These are phyloP conservation scores for Drepana falcataria DNA, from an alignment of 2,888 invertebrate species.

Conservation along the genomic window DNA sequence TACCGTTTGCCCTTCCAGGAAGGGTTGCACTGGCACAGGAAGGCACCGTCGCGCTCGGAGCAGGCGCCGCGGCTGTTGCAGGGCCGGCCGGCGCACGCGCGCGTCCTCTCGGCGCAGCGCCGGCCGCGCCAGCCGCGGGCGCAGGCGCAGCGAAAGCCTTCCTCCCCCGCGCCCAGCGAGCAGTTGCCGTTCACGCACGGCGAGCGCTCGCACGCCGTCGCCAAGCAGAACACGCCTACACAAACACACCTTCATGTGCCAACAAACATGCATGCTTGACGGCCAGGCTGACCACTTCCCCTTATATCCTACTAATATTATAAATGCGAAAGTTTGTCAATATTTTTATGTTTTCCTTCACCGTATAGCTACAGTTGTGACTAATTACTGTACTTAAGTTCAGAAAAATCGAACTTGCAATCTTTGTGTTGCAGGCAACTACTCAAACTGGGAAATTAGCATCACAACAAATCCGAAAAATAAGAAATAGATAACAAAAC, in stretches of 20 bases:
- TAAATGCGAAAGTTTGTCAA: no score
- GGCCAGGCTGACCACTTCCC: no score
- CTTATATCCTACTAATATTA: no score
- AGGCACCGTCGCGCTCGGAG: conserved; percentile 81
- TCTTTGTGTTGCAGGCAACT: no score
- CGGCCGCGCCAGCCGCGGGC: conserved; percentile 82
- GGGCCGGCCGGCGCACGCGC: conserved; percentile 85
- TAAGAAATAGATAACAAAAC: no score
- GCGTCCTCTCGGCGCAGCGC: conserved; percentile 82
- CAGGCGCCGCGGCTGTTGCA: conserved; percentile 88
- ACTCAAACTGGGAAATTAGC: no score
- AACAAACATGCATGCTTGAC: no score
- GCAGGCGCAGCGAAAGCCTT: conserved; percentile 81
- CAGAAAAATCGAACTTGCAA: no score
- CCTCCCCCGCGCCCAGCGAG: conserved; percentile 54
- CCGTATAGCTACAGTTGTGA: no score
- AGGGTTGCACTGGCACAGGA: conserved; percentile 85
- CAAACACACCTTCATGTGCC: not conserved
- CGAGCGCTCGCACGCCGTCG: conserved; percentile 86
- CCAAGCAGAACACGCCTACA: conserved; percentile 85
- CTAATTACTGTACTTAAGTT: no score
- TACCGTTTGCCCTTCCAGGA: conserved; percentile 83
- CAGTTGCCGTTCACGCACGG: conserved; percentile 84
- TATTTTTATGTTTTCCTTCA: no score
- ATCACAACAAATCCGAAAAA: no score